These are phyloP conservation scores for Pseudeuparius sepicola DNA, from an alignment of 2,888 invertebrate genomes.

Conservation along the genomic window DNA sequence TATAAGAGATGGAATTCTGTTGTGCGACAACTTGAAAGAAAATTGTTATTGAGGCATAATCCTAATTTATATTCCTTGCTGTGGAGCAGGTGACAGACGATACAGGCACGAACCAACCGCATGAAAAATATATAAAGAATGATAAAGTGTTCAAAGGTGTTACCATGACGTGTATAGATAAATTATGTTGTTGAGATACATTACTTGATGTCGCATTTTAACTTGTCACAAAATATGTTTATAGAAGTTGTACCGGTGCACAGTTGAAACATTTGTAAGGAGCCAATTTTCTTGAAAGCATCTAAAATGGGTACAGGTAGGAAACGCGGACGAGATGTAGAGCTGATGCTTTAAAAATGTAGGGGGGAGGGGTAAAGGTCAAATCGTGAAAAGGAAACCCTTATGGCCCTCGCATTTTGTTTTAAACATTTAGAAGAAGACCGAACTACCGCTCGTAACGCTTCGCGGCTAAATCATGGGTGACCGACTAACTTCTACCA, in stretches of 20 bases:
- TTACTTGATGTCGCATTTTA: conserved; percentile 2
- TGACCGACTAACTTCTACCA: too few species aligned
- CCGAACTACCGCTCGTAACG: too few species aligned
- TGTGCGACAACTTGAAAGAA: too few species aligned
- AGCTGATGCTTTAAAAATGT: conserved; percentile 3
- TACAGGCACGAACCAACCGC: too few species aligned
- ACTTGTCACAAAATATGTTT: conserved; percentile 3
- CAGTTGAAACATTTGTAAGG: neutral
- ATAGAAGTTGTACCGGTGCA: conserved; percentile 1
- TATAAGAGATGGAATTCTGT: too few species aligned
- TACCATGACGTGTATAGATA: conserved; percentile 1
- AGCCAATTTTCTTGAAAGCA: conserved; percentile 3
- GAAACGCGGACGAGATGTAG: too few species aligned
- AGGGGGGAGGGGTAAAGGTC: conserved; percentile 1
- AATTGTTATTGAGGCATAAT: too few species aligned
- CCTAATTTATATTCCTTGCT: too few species aligned
- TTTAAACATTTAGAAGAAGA: conserved; percentile 3
- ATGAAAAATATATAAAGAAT: conserved; percentile 1
- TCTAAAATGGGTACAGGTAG: conserved; percentile 2
- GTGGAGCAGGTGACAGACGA: too few species aligned
- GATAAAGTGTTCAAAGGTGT: conserved; percentile 1
- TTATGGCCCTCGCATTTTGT: conserved; percentile 3
- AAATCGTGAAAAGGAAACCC: conserved; percentile 1
- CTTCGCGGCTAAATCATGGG: too few species aligned
- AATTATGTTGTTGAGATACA: conserved; percentile 3